Evolutionary conservation across 2,113 vertebrate species (phyloP).

Genomic region (Haemorhous mexicanus): DNA sequence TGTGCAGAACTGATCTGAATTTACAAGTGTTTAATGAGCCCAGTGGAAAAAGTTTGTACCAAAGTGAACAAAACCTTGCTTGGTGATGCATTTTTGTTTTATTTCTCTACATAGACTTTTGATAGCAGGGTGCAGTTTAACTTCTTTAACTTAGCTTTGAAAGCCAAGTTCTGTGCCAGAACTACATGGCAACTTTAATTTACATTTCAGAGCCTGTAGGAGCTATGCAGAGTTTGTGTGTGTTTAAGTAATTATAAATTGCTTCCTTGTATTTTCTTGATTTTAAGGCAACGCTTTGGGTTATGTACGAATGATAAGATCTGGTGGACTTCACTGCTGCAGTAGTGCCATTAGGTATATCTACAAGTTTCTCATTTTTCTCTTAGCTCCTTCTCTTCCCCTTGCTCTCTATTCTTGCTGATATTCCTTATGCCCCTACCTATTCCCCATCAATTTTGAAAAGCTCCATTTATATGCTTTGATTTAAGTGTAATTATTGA

Average conservation of each 20-base stretch:
- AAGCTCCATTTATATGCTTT: not conserved
- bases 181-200: not conserved
- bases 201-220: not conserved
- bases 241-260: not conserved
- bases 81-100: not conserved
- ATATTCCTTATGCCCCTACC: not conserved
- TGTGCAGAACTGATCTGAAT: not conserved
- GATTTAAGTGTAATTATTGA: not conserved
- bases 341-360: conserved; percentile 95
- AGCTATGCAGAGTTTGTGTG: not conserved
- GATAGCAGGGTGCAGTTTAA: not conserved
- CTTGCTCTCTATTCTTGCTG: not conserved
- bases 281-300: conserved; percentile 95
- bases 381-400: not conserved
- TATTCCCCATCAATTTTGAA: not conserved
- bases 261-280: not conserved
- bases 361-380: not conserved
- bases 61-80: not conserved
- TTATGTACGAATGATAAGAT: conserved; percentile 97
- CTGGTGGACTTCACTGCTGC: conserved; percentile 96
- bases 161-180: not conserved
- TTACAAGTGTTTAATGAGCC: not conserved
- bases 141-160: not conserved
- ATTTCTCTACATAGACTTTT: not conserved
- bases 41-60: not conserved